phyloP scores from a whole-genome alignment of 2,888 invertebrate genomes.

The Tenodera sinensis region DNA sequence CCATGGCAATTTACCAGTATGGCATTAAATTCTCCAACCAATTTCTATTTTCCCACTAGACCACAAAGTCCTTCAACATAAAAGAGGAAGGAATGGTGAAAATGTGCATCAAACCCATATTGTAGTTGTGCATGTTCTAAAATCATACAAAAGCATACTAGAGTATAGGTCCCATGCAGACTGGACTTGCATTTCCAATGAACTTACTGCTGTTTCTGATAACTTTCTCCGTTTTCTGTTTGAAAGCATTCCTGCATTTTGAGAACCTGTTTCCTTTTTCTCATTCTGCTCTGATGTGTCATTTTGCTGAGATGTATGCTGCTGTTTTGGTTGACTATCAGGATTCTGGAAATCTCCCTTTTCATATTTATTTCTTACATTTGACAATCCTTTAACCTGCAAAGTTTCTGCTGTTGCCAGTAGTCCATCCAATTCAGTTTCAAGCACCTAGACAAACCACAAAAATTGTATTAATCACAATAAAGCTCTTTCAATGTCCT shows the following conservation, averaged over 20 bases:
- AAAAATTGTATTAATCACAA: neutral
- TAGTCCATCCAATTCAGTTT: slow-evolving; percentile 46
- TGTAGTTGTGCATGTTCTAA: no score
- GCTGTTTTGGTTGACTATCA: slow-evolving; percentile 9
- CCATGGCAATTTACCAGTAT: no score
- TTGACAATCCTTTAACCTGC: slow-evolving; percentile 49
- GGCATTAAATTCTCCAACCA: no score
- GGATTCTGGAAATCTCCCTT: slow-evolving; percentile 34
- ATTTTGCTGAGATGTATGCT: neutral
- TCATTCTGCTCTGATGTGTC: neutral
- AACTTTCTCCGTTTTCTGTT: slow-evolving; percentile 21
- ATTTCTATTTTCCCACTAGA: no score
- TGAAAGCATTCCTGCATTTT: slow-evolving; percentile 12
- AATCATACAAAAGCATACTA: no score
- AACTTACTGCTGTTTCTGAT: slow-evolving; percentile 18
- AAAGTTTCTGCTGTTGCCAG: slow-evolving; percentile 47
- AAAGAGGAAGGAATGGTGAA: no score
- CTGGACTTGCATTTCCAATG: no score
- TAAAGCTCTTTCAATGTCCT: no score
- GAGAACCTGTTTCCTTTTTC: neutral
- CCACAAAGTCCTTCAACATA: no score
- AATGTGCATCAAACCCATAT: no score
- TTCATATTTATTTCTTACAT: slow-evolving; percentile 41
- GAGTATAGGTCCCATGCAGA: no score
- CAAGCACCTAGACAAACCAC: slow-evolving; percentile 38